These are phyloP conservation scores for Onchidella celtica DNA, from an alignment of 2,888 invertebrate species.

Conservation along the genomic window DNA sequence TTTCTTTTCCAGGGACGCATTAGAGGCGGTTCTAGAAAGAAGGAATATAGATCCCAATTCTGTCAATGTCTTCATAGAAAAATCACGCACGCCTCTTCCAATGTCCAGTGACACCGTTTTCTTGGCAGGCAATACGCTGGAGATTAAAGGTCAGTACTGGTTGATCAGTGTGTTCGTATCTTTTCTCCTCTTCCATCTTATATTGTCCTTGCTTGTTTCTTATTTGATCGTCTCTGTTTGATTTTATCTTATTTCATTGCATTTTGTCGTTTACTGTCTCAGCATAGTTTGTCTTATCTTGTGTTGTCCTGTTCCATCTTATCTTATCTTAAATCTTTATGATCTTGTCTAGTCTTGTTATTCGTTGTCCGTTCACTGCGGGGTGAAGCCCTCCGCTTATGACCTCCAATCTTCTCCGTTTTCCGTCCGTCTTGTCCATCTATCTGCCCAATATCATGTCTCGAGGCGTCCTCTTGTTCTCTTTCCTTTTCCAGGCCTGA, in stretches of 20 bases:
- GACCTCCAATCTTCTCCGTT: too few species aligned
- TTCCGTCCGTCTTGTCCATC: too few species aligned
- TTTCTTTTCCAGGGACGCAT: constrained; percentile 60
- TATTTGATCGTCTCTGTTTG: neutral
- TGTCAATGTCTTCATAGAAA: constrained; percentile 85
- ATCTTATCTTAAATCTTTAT: too few species aligned
- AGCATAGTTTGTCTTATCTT: neutral
- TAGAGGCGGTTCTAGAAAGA: constrained; percentile 82
- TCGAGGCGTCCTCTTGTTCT: too few species aligned
- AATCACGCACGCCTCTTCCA: constrained; percentile 84
- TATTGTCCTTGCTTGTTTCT: neutral
- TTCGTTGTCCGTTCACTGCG: too few species aligned
- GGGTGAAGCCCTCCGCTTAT: too few species aligned
- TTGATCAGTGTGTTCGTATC: too few species aligned
- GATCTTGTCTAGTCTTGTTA: too few species aligned
- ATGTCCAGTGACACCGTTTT: constrained; percentile 84
- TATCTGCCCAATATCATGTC: too few species aligned
- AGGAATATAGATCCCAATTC: constrained; percentile 85
- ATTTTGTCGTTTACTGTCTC: neutral
- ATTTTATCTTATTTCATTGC: neutral
- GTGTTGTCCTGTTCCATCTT: neutral
- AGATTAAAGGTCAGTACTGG: constrained; percentile 85
- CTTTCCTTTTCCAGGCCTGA: too few species aligned
- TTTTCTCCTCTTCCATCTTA: too few species aligned
- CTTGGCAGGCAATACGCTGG: constrained; percentile 86